These are phyloP conservation scores for Poeciliopsis presidionis DNA, from an alignment of 2,797 vertebrate genomes.

Conservation along the genomic window DNA sequence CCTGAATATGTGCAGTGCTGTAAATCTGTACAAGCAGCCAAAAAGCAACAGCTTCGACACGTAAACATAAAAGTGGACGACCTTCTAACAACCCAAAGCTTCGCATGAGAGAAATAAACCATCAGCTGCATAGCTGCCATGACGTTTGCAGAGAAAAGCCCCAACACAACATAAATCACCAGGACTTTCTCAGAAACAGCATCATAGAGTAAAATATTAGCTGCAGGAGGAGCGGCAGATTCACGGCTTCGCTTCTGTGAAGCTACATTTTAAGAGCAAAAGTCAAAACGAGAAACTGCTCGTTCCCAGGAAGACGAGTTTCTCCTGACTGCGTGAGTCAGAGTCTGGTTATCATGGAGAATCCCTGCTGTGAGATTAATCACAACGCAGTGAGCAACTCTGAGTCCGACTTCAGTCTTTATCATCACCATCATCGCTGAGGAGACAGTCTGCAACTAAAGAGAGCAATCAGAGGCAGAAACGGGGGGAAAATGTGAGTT, in stretches of 20 bases:
- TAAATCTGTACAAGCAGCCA: neutral
- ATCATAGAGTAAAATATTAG: conserved; percentile 11
- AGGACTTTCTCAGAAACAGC: conserved; percentile 16
- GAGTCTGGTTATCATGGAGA: conserved; percentile 1
- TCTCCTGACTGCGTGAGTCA: conserved; percentile 18
- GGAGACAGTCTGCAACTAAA: neutral
- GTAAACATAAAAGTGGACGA: neutral
- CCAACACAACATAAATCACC: conserved; percentile 19
- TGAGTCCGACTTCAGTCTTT: conserved; percentile 9
- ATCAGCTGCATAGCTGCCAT: neutral
- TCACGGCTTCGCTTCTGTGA: neutral
- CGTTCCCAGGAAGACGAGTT: neutral
- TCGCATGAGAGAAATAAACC: neutral
- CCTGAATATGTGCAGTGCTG: neutral
- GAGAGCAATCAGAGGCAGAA: neutral
- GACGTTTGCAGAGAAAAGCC: conserved; percentile 10
- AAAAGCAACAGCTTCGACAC: neutral
- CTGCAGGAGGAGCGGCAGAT: conserved; percentile 16
- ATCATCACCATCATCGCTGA: neutral
- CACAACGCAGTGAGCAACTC: conserved; percentile 18
- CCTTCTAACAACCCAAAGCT: neutral
- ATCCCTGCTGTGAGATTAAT: conserved; percentile 3
- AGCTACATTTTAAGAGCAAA: neutral
- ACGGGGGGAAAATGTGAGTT: neutral
- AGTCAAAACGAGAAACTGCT: neutral